Base-by-base conservation (phyloP, 2,888 invertebrate species). In the Ectobius pallidus region DNA sequence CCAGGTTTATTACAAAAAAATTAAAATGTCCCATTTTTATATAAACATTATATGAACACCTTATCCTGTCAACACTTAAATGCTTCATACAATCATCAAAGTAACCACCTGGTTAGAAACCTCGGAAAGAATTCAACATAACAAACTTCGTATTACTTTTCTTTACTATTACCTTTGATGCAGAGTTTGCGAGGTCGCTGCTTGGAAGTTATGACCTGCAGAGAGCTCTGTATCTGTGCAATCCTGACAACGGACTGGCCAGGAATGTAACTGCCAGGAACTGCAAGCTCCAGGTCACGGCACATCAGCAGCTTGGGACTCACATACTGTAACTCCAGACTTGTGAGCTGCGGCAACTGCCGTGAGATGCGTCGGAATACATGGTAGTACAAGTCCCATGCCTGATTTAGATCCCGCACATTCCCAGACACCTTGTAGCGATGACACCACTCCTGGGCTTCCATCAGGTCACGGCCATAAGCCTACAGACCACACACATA, bases 361-460 rank as follows among this genome's bases (percentile, higher is more conserved):
- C 96, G 90, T 22, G 97, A 95, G 81, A 99, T 99, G 78, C 97
- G 90, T 32, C 98, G 89, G 85, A 99, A 99, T 69, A 99, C 98
- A 82, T 97, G 96, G 85, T 99, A 99, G 85, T 99, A 99, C 44
- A 98, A 87, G 82, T 99, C 99, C 99, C 99, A 99, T 2, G 99
- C 99, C 81, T 97, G 97, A 82, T 97, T 97, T 77, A 99, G 84
- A 80, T 99, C 99, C 77, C 96, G 91, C 4, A 93, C 91, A 78
- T 93, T 92, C 0, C 92, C 91, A 0, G 96, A 93, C 27, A 91
- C 88, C 87, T 92, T 83, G 78, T 85, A 89, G 78, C 95, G 89
- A 80, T 93, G 91, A 81, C 99, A 99, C 94, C 96, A 98, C 79
- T 97, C 96, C 78, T 93, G 91, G 0, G 99, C 99, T 81, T 99